Base-by-base conservation (phyloP, 2,113 vertebrate species). In the Corythornis vintsioides region DNA sequence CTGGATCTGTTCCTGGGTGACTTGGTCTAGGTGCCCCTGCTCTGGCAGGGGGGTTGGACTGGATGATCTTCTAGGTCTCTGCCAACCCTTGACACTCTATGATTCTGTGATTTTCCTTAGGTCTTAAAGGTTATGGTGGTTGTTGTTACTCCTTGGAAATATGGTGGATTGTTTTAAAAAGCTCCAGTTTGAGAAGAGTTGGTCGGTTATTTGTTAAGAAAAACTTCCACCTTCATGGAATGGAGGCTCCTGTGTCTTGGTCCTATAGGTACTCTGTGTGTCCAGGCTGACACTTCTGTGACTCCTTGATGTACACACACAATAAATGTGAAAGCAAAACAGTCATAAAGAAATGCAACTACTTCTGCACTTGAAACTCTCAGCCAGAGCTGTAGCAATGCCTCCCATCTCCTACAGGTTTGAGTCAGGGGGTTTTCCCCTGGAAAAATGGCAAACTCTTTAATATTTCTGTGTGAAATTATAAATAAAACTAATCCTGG, bases 191-290 rank as follows among this genome's bases (percentile, higher is more conserved):
- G 38, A 10, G 7, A 55, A 8, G 20, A 48, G 11, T 66, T 45
- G 4, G 8, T 42, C 72, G 72, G 40, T n/a, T 83, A 0, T n/a
- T n/a, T 42, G 13, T 14, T 65, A 6, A 63, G 57, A 42, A 74
- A 70, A 50, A 3, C 8, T 48, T 55, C 55, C 20, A 60, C 16
- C 26, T 61, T 20, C 5, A 13, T 3, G 24, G 50, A 57, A 63
- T 8, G 14, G 21, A 31, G 33, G n/a, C 63, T 60, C 20, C 50
- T 71, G 14, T 24, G 3, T 15, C 10, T 9, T n/a, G 26, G 13
- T 31, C 11, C 6, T 11, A 1, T 5, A 3, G 0, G 6, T 14
- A 25, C 4, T 16, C 33, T 9, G 26, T 53, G 35, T 43, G 22
- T 17, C 16, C 48, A 35, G 15, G 42, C 17, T 2, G 4, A 11